Evolutionary conservation across 2,113 vertebrate genomes (phyloP).

Genomic region (Phainopepla nitens): DNA sequence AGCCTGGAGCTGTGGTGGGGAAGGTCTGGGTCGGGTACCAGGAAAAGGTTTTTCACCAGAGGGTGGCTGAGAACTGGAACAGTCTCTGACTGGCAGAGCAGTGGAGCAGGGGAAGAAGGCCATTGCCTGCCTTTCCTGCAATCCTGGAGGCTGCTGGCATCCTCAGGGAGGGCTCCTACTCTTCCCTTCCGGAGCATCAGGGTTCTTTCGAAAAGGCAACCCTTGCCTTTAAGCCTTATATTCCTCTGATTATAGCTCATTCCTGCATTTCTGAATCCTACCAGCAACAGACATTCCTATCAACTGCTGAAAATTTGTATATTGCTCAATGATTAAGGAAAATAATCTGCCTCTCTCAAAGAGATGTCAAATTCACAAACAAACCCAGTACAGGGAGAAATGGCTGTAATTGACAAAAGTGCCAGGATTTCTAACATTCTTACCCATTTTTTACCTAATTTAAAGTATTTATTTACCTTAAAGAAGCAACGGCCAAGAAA

Average conservation of each 20-base stretch:
- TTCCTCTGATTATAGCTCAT: background rate
- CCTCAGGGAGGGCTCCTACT: background rate
- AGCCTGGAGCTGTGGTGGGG: accelerated
- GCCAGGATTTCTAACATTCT: background rate
- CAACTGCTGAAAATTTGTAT: background rate
- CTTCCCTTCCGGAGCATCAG: background rate
- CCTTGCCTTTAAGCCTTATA: background rate
- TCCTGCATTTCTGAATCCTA: background rate
- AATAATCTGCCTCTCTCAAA: background rate
- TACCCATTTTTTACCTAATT: background rate
- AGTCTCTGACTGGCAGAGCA: background rate
- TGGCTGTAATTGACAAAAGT: background rate
- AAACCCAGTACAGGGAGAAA: background rate
- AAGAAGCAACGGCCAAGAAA: background rate
- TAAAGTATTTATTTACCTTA: background rate
- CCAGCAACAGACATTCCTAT: background rate
- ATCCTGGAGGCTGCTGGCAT: accelerated
- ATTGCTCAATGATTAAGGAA: background rate
- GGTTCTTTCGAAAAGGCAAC: background rate
- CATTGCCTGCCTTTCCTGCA: accelerated
- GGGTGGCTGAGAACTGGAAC: background rate
- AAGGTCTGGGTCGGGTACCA: background rate
- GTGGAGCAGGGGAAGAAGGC: background rate
- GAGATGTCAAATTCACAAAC: background rate
- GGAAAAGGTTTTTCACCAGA: background rate